Percentiles rank a stretch among this genome's conserved stretches.
Conservation (phyloP, 2,113 vertebrate species). For the Progne subis region DNA sequence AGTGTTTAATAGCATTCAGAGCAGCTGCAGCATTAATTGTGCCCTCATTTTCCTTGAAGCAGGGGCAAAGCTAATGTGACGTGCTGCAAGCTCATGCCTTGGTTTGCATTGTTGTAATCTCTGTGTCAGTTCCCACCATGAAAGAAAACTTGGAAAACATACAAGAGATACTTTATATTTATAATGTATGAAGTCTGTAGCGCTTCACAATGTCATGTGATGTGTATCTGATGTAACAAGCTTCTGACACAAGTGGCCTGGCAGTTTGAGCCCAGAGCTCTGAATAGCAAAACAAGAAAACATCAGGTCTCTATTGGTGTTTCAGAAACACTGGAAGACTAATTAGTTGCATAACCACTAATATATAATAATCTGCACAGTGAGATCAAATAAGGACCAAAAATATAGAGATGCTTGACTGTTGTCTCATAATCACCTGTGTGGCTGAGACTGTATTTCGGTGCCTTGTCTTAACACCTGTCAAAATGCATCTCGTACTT, state of each 20-base stretch:
- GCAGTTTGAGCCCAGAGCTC: not conserved
- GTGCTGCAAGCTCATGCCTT: not conserved
- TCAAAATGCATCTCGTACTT: not conserved
- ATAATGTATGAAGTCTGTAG: not conserved
- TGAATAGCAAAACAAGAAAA: conserved; percentile 19
- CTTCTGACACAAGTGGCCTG: not conserved
- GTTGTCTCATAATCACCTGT: not conserved
- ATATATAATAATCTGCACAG: not conserved
- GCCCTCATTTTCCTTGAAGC: not conserved
- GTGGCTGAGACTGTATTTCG: not conserved
- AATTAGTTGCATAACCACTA: not conserved
- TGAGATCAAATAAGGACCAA: not conserved
- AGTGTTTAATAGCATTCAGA: not conserved
- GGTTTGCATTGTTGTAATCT: not conserved
- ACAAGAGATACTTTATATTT: not conserved
- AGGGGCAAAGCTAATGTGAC: not conserved
- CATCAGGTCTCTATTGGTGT: conserved; percentile 7
- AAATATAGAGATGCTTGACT: not conserved
- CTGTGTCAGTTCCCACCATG: not conserved
- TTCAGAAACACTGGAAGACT: not conserved
- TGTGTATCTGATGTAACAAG: not conserved
- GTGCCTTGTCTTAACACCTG: not conserved
- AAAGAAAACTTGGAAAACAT: not conserved
- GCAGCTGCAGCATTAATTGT: not conserved
- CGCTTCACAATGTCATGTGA: not conserved